Conservation (phyloP, 2,888 invertebrate genomes). For the Hypena proboscidalis region DNA sequence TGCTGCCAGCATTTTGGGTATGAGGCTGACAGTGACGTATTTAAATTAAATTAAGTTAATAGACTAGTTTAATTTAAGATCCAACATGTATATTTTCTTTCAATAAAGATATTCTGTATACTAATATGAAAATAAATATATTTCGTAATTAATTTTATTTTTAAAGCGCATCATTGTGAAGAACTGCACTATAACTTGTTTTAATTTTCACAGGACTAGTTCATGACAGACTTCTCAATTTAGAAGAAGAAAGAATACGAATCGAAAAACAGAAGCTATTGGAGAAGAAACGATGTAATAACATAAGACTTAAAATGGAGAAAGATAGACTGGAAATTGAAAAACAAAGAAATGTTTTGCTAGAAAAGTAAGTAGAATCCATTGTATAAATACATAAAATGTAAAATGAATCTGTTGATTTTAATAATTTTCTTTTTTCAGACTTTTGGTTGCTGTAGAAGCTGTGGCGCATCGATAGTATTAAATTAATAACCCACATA, state of each 20-base stretch:
- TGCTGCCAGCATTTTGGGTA: too few species aligned
- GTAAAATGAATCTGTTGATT: neutral
- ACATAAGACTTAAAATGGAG: constrained; percentile 65
- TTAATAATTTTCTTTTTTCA: constrained; percentile 26
- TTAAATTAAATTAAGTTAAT: too few species aligned
- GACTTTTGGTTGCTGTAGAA: constrained; percentile 63
- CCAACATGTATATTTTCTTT: too few species aligned
- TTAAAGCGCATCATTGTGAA: too few species aligned
- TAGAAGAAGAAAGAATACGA: constrained; percentile 67
- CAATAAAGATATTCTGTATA: too few species aligned
- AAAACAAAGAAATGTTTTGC: constrained; percentile 60
- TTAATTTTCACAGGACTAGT: constrained; percentile 47
- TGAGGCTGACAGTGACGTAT: too few species aligned
- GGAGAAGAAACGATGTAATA: constrained; percentile 67
- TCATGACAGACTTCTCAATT: constrained; percentile 61
- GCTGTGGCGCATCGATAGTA: constrained; percentile 46
- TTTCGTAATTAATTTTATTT: too few species aligned
- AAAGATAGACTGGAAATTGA: constrained; percentile 66
- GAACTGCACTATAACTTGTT: neutral
- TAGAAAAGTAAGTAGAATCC: constrained; percentile 59
- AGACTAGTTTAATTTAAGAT: too few species aligned
- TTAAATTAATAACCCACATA: constrained; percentile 2
- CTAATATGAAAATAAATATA: too few species aligned
- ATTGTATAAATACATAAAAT: neutral
- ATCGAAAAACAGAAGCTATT: constrained; percentile 67